phyloP scores from a whole-genome alignment of 2,888 invertebrate genomes.

The Exephanes ischioxanthus region DNA sequence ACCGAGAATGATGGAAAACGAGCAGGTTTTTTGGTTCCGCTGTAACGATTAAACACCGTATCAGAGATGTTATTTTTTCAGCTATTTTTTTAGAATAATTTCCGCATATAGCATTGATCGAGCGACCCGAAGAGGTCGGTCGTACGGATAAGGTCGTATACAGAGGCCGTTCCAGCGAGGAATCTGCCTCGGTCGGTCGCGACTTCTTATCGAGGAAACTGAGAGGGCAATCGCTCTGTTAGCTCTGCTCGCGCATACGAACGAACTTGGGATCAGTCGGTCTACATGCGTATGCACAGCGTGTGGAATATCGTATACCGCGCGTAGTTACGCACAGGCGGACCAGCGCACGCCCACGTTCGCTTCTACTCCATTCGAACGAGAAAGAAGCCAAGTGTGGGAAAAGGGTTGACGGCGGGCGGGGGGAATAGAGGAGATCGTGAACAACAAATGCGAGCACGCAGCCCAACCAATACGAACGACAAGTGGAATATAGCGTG shows the following conservation, averaged over 20 bases:
- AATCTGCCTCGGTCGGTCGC: conserved; percentile 14
- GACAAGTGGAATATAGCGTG: conserved; percentile 37
- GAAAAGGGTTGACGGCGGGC: not conserved
- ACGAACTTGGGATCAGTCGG: conserved; percentile 1
- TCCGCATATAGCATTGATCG: not conserved
- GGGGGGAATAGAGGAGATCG: conserved; percentile 1
- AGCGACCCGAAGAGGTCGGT: not conserved
- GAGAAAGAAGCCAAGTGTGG: conserved; percentile 28
- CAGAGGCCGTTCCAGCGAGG: conserved; percentile 13
- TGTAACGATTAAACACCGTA: too few relatives aligned
- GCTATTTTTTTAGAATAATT: not conserved
- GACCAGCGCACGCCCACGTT: conserved; percentile 45
- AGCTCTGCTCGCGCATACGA: conserved; percentile 19
- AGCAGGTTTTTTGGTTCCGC: not conserved
- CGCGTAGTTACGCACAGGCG: conserved; percentile 7
- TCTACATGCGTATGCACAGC: not conserved
- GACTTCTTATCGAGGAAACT: conserved; percentile 38
- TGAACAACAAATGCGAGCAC: conserved; percentile 36
- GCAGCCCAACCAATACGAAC: conserved; percentile 26
- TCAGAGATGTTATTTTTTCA: not conserved
- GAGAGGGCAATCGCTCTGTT: conserved; percentile 38
- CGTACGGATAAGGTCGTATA: not conserved
- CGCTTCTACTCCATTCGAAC: conserved; percentile 6
- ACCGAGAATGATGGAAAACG: not conserved
- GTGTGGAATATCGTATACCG: not conserved